Conservation (phyloP, 1,140 invertebrate species). For the Saccostrea cuccullata region DNA sequence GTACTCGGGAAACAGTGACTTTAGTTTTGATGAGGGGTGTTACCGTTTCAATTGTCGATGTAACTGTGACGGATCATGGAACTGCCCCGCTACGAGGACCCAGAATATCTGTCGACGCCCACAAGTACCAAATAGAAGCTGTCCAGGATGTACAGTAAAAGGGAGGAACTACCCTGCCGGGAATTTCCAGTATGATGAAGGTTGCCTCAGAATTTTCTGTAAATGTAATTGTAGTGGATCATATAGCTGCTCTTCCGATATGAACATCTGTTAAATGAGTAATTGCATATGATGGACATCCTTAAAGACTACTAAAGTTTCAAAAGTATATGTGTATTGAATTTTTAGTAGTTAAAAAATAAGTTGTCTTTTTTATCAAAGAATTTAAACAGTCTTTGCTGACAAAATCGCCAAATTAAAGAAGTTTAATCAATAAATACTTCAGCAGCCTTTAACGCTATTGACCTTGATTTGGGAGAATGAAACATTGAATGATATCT, state of each 20-base stretch:
- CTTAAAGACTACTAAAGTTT: no score
- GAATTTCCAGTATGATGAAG: not conserved
- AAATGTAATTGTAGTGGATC: not conserved
- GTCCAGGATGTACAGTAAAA: not conserved
- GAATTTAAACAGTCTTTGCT: no score
- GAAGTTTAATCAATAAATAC: no score
- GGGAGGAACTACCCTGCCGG: not conserved
- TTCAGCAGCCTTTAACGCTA: no score
- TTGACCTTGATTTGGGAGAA: no score
- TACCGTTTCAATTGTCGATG: not conserved
- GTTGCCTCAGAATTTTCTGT: not conserved
- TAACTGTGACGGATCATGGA: constrained; percentile 2
- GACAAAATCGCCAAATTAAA: no score
- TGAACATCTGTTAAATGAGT: no score
- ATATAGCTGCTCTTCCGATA: not conserved
- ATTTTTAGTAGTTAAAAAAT: no score
- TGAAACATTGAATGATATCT: no score
- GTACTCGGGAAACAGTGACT: not conserved
- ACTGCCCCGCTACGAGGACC: not conserved
- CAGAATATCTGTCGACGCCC: not conserved
- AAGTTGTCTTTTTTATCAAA: no score
- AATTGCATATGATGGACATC: no score
- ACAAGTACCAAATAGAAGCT: not conserved
- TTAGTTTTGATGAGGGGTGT: not conserved
- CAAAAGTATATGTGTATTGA: no score